A percentile compares a stretch with the other conserved stretches of the same genome.
phyloP scores from a whole-genome alignment of 1,140 invertebrate species.

The Aplysia californica region DNA sequence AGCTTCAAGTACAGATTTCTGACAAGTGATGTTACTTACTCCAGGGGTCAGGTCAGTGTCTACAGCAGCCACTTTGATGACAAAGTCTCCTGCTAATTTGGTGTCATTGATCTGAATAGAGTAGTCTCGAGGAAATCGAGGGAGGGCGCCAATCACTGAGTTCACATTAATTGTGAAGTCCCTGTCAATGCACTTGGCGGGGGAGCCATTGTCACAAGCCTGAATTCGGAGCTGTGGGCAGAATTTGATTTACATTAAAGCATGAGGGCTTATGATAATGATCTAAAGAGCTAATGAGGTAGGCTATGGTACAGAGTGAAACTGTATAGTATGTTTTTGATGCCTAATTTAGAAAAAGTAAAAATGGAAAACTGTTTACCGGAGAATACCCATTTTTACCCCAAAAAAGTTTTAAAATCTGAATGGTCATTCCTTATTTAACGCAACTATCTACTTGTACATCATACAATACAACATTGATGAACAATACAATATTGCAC shows the following conservation, averaged over 20 bases:
- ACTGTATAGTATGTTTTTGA: too few species aligned
- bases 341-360: too few species aligned
- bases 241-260: too few species aligned
- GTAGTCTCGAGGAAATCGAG: too few species aligned
- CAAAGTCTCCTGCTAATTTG: background rate
- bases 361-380: background rate
- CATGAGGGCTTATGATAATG: background rate
- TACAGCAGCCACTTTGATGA: background rate
- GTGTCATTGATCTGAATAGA: conserved; percentile 3
- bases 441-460: too few species aligned
- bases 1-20: too few species aligned
- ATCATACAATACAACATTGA: too few species aligned
- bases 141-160: too few species aligned
- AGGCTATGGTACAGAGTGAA: background rate
- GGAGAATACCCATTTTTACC: too few species aligned
- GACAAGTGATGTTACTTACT: conserved; percentile 14
- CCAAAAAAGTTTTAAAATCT: too few species aligned
- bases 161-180: background rate
- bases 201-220: conserved; percentile 86
- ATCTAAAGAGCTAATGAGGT: background rate
- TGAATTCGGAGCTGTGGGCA: conserved; percentile 77
- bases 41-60: conserved; percentile 9
- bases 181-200: conserved; percentile 75
- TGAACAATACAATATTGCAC: too few species aligned
- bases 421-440: too few species aligned